Percentiles rank a stretch among this genome's conserved stretches.
Evolutionary conservation across 53 echinoderm and acorn worm species (phyloP).

Genomic region (Echinometra lucunter): DNA sequence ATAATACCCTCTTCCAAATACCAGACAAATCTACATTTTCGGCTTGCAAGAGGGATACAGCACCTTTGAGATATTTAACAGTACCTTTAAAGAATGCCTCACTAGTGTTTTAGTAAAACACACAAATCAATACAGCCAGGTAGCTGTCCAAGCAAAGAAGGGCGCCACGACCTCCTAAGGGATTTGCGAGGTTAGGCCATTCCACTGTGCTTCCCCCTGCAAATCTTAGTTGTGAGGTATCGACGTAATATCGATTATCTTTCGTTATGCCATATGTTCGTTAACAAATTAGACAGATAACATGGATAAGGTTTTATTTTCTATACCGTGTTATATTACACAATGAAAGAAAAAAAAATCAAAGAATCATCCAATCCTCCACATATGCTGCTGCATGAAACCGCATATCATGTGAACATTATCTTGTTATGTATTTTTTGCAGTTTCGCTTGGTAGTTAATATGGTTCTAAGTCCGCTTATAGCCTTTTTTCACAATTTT

Average conservation of each 20-base stretch:
- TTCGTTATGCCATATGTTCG: not conserved
- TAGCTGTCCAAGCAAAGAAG: slow-evolving; percentile 23
- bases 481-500: not conserved
- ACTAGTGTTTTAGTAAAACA: not conserved
- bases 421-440: no score
- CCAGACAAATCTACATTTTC: no score
- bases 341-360: no score
- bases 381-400: no score
- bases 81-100: not conserved
- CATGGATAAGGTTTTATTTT: not conserved
- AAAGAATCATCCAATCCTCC: not conserved
- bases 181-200: not conserved
- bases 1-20: no score
- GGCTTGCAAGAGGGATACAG: no score
- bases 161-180: not conserved
- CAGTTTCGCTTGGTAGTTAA: no score
- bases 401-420: no score
- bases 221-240: not conserved
- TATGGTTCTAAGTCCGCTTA: not conserved
- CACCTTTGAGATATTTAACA: not conserved
- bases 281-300: not conserved
- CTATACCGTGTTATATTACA: not conserved
- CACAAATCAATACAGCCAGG: slow-evolving; percentile 32
- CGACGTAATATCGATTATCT: slow-evolving; percentile 26
- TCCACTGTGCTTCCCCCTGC: not conserved